Base-by-base conservation (phyloP, 1,140 invertebrate genomes). In the Drosophila virilis region DNA sequence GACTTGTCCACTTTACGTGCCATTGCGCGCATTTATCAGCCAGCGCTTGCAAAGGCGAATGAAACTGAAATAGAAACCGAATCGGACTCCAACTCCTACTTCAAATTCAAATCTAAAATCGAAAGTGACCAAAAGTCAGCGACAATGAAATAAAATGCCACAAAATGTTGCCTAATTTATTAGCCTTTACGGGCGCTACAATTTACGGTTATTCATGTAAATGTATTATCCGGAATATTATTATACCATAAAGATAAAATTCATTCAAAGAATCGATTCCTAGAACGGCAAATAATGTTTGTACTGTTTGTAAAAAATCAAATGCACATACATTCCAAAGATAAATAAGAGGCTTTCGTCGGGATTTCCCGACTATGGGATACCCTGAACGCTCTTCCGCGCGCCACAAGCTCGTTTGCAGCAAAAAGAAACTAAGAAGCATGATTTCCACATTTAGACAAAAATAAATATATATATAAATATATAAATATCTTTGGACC, bases 91-190 rank as follows among this genome's bases (percentile, higher is more conserved):
- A 38, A n/a, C 32, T n/a, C 35, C 51, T 37, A 46, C 43, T 52
- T 46, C 48, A 46, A 68, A 10, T 38, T n/a, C 51, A 59, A 64
- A 66, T 50, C 48, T 45, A 60, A 77, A 80, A 88, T 76, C 71
- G 84, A 88, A 88, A 88, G 84, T 88, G 79, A 80, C 71, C 81
- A 77, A 85, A 85, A 77, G 67, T 66, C 70, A 59, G 78, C 71
- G 71, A 76, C 78, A 86, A 78, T 58, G 77, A 85, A 74, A 74
- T 74, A 68, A 78, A 80, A 69, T 66, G 45, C 45, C 52, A 58
- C 64, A 64, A 67, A 68, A 57, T 51, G 59, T 55, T 38, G 45
- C 6, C 60, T 71, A 57, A 71, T 71, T 64, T 74, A 75, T 72
- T 54, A 64, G 33, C 43, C 45, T 52, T 45, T 45, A 38, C 8